Evolutionary conservation across 2,888 invertebrate genomes (phyloP).

Genomic region (Drosophila limbata): DNA sequence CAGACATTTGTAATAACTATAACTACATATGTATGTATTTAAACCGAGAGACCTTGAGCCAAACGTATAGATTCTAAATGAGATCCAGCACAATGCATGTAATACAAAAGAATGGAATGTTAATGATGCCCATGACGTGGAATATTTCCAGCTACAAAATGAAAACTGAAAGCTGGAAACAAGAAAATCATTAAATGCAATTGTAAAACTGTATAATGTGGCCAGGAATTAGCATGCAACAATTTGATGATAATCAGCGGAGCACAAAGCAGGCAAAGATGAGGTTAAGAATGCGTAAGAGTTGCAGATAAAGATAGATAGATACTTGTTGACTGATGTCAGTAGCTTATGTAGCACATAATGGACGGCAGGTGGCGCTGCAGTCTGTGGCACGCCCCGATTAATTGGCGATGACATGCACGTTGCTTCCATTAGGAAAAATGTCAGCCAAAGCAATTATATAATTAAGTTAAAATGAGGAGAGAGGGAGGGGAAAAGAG

Average conservation of each 20-base stretch:
- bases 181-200: slow-evolving; percentile 13
- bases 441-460: slow-evolving; percentile 61
- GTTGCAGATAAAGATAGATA: slow-evolving; percentile 8
- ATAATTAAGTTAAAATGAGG: slow-evolving; percentile 61
- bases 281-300: slow-evolving; percentile 1
- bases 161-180: slow-evolving; percentile 11
- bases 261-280: slow-evolving; percentile 16
- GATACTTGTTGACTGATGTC: slow-evolving; percentile 6
- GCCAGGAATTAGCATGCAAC: slow-evolving; percentile 38
- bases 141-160: background rate
- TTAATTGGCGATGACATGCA: slow-evolving; percentile 55
- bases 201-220: slow-evolving; percentile 5
- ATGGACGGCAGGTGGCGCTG: slow-evolving; percentile 53
- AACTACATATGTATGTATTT: background rate
- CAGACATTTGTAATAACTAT: slow-evolving; percentile 3
- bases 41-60: slow-evolving; percentile 26
- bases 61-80: background rate
- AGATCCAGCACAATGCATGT: background rate
- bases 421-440: slow-evolving; percentile 38
- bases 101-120: slow-evolving; percentile 29
- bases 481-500: background rate
- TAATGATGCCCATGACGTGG: slow-evolving; percentile 4
- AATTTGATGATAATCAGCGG: slow-evolving; percentile 38
- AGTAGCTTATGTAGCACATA: slow-evolving; percentile 28
- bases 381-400: slow-evolving; percentile 41